Evolutionary conservation across 2,888 invertebrate genomes (phyloP), one percentile per base, ranked within the genome.

Genomic region (Acleris holmiana): DNA sequence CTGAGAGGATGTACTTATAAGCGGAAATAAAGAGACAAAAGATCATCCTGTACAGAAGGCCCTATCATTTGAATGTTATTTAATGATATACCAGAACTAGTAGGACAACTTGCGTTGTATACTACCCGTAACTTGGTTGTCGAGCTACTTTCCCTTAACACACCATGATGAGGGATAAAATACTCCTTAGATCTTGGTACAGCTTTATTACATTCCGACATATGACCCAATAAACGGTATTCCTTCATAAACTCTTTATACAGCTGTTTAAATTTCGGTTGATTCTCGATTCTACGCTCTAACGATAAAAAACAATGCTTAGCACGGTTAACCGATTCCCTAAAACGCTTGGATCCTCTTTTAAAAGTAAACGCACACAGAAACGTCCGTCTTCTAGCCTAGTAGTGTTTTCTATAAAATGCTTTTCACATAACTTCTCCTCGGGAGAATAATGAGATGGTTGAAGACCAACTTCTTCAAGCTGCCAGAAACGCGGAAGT

Each of bases 1-100:
- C 23, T 23, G 40, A 40, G 15, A 40, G 40, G 15, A 40, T 40
- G 40, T 40, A 40, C 40, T 40, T 40, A 10, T 40, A 23, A 23
- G 4, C 23, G 23, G 23, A 23, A 5, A 23, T 4, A 5, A 23
- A 46, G 1, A 6, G 46, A 46, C 17, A 46, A n/a, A 15, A 46
- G 46, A 17, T 46, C 46, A n/a, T 46, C 46, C n/a, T 46, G 46
- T 7, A 46, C 46, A 2, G 46, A 17, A 2, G 46, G 46, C n/a
- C 46, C 46, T n/a, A 46, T 17, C 46, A 46, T 46, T 6, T 46
- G 46, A 46, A 46, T 46, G n/a, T 46, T 46, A n/a, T 46, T 46
- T n/a, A 46, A 4, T 3, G 46, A 46, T 17, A 46, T 17, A 4
- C 23, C 23, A 3, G 23, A 23, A 23, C 23, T 23, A 23, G 23